phyloP scores from a whole-genome alignment of 2,888 invertebrate genomes.

The Phorcus lineatus region DNA sequence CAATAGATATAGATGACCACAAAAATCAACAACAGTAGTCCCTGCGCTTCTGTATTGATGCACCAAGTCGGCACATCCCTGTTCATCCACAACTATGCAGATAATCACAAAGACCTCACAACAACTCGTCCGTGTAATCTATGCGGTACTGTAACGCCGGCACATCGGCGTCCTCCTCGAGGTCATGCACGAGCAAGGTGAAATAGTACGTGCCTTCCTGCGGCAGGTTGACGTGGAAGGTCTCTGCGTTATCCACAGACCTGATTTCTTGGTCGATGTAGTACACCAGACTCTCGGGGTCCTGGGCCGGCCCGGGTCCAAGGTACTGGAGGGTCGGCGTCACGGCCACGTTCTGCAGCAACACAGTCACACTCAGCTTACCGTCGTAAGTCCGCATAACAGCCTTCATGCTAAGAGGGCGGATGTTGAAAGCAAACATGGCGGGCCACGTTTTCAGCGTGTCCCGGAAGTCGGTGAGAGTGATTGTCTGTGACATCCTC shows the following conservation, averaged over 20 bases:
- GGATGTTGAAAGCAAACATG: constrained; percentile 67
- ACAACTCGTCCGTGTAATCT: constrained; percentile 61
- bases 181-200: constrained; percentile 61
- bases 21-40: too few relatives aligned
- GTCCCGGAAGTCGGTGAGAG: constrained; percentile 56
- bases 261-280: constrained; percentile 64
- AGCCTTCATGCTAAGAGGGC: constrained; percentile 63
- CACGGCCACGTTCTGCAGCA: constrained; percentile 62
- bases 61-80: neutral
- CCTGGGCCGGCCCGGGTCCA: constrained; percentile 58
- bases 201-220: constrained; percentile 67
- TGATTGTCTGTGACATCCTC: constrained; percentile 56
- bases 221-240: constrained; percentile 63
- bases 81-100: too few relatives aligned
- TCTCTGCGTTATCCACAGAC: constrained; percentile 64
- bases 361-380: constrained; percentile 61
- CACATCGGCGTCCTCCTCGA: constrained; percentile 62
- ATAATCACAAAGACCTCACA: constrained; percentile 35
- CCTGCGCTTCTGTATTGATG: neutral
- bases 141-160: constrained; percentile 65
- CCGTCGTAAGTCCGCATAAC: constrained; percentile 64
- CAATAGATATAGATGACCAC: too few relatives aligned
- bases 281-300: constrained; percentile 55
- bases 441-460: constrained; percentile 65
- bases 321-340: constrained; percentile 63